Conservation (phyloP, 2,888 invertebrate genomes). For the Lordiphosa fenestrarum region DNA sequence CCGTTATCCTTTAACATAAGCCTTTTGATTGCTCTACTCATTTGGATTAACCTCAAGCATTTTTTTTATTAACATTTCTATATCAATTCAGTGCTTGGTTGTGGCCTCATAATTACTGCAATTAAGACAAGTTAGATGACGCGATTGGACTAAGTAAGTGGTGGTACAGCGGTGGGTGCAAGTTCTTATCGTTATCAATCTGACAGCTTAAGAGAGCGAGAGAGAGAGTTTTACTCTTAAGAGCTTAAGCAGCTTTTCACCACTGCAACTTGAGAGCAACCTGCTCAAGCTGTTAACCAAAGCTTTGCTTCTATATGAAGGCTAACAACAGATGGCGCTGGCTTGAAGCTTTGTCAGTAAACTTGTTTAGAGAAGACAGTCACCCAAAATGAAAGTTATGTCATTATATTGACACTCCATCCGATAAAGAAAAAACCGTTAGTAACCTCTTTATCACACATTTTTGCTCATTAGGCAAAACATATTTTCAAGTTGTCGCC, state of each 20-base stretch:
- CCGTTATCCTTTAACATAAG: constrained; percentile 5
- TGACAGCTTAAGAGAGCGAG: constrained; percentile 21
- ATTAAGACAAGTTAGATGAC: constrained; percentile 44
- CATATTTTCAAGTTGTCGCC: constrained; percentile 46
- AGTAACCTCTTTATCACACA: background rate
- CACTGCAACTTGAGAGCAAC: background rate
- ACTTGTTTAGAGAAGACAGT: no score
- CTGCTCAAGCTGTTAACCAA: constrained; percentile 1
- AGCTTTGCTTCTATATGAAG: constrained; percentile 1
- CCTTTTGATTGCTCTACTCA: constrained; percentile 43
- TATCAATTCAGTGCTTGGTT: constrained; percentile 32
- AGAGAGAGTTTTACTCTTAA: background rate
- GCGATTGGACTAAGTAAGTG: constrained; percentile 17
- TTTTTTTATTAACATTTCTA: constrained; percentile 49
- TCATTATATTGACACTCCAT: no score
- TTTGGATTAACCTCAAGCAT: constrained; percentile 24
- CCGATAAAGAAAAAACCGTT: background rate
- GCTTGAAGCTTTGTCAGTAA: background rate
- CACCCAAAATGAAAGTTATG: no score
- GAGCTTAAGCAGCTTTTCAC: constrained; percentile 28
- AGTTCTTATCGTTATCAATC: constrained; percentile 59
- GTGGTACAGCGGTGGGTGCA: background rate
- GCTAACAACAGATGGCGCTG: constrained; percentile 17
- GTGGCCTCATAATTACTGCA: constrained; percentile 46
- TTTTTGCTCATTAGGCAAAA: constrained; percentile 49